Percentiles rank a stretch among this genome's conserved stretches.
phyloP scores from a whole-genome alignment of 1,140 invertebrate species.

The Aphelinus atriplicis region DNA sequence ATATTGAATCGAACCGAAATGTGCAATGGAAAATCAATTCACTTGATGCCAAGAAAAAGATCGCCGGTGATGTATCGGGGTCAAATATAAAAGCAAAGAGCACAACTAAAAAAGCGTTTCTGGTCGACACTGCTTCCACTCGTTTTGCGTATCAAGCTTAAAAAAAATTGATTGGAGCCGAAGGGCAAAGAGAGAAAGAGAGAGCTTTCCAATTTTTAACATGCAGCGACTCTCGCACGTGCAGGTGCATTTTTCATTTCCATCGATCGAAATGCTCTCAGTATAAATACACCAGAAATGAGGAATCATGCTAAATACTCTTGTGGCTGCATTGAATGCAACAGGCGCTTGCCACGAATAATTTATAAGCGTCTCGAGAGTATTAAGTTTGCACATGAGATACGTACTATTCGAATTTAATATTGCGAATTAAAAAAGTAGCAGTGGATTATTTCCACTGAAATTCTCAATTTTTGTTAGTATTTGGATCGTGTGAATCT shows the following conservation, averaged over 20 bases:
- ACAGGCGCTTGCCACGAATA: too few species aligned
- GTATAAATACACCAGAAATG: too few species aligned
- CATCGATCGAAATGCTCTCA: not conserved
- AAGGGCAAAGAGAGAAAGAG: not conserved
- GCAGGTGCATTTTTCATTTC: slow-evolving; percentile 1
- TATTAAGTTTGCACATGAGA: too few species aligned
- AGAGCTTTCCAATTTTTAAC: slow-evolving; percentile 4
- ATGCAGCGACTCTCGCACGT: not conserved
- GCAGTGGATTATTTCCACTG: too few species aligned
- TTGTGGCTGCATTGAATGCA: too few species aligned
- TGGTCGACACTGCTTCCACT: not conserved
- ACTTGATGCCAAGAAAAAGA: not conserved
- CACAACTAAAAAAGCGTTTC: not conserved
- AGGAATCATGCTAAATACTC: too few species aligned
- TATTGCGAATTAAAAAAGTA: too few species aligned
- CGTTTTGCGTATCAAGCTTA: slow-evolving; percentile 5
- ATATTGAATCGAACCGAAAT: not conserved
- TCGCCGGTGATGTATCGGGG: not conserved
- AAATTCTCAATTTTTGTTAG: too few species aligned
- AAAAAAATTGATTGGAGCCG: slow-evolving; percentile 14
- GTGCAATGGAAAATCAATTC: not conserved
- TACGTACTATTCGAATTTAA: too few species aligned
- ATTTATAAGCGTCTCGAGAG: too few species aligned
- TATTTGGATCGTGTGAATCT: too few species aligned
- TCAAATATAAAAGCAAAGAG: not conserved